These are phyloP conservation scores for Drosophila teissieri DNA, from an alignment of 1,140 invertebrate genomes.

Conservation along the genomic window DNA sequence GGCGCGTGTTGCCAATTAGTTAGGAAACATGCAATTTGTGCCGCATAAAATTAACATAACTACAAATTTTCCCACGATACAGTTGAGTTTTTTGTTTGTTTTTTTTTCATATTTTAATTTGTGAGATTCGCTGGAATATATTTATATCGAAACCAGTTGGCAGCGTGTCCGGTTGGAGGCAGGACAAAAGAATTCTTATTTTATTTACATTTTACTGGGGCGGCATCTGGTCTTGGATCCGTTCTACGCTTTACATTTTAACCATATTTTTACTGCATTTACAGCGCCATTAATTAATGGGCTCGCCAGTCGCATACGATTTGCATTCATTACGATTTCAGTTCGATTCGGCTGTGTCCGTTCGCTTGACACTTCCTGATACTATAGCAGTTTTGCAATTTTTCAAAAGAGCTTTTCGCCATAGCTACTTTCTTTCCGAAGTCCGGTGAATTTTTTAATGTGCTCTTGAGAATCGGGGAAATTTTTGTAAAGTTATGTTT, in stretches of 20 bases:
- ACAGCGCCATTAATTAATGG: slow-evolving; percentile 72
- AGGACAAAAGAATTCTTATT: slow-evolving; percentile 68
- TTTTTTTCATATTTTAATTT: slow-evolving; percentile 29
- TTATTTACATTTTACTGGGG: slow-evolving; percentile 36
- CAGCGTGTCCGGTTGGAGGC: slow-evolving; percentile 66
- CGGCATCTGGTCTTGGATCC: slow-evolving; percentile 40
- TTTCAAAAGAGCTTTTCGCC: slow-evolving; percentile 43
- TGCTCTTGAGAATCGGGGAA: slow-evolving; percentile 67
- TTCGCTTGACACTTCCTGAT: slow-evolving; percentile 70
- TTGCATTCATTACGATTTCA: slow-evolving; percentile 74
- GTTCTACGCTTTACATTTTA: slow-evolving; percentile 65
- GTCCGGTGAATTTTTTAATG: slow-evolving; percentile 45
- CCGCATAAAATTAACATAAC: slow-evolving; percentile 66
- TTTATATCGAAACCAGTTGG: slow-evolving; percentile 60
- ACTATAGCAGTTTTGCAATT: slow-evolving; percentile 61
- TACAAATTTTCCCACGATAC: slow-evolving; percentile 69
- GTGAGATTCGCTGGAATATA: slow-evolving; percentile 28
- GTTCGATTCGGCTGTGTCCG: slow-evolving; percentile 46
- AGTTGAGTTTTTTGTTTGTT: slow-evolving; percentile 8
- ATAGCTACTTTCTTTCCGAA: slow-evolving; percentile 54
- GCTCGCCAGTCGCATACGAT: slow-evolving; percentile 62
- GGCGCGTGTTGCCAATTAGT: slow-evolving; percentile 76
- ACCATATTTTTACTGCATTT: slow-evolving; percentile 64
- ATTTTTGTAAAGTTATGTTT: slow-evolving; percentile 48
- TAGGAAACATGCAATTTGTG: slow-evolving; percentile 53